Conservation (phyloP, 2,113 vertebrate genomes). For the Protobothrops flavoviridis region DNA sequence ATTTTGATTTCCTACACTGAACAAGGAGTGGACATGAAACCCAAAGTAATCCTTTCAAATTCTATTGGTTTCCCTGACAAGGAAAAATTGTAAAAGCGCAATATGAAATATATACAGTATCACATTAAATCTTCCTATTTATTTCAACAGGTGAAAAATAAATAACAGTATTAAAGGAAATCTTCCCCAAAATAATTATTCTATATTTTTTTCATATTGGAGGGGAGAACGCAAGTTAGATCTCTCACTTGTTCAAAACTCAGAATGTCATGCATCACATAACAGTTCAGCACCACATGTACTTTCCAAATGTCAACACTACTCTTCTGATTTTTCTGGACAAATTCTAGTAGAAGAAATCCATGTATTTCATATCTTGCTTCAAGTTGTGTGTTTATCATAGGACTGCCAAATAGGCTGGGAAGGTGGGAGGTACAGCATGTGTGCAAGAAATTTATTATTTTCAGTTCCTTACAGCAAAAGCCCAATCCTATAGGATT, state of each 20-base stretch:
- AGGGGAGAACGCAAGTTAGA: neutral
- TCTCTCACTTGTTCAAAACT: neutral
- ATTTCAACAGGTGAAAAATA: neutral
- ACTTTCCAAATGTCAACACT: constrained; percentile 47
- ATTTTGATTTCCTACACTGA: neutral
- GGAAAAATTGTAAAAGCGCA: neutral
- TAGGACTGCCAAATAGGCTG: constrained; percentile 46
- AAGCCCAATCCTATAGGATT: constrained; percentile 55
- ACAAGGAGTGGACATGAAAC: neutral
- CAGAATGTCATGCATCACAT: neutral
- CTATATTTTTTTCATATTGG: neutral
- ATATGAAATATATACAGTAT: neutral
- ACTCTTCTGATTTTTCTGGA: constrained; percentile 49
- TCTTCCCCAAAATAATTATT: neutral
- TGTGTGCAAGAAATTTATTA: constrained; percentile 51
- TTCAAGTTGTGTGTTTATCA: constrained; percentile 55
- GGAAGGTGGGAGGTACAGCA: neutral
- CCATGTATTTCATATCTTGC: constrained; percentile 47
- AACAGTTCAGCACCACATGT: neutral
- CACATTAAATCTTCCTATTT: neutral
- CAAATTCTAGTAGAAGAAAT: constrained; percentile 57
- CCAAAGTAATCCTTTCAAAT: neutral
- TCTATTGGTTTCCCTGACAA: neutral
- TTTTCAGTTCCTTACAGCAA: constrained; percentile 57
- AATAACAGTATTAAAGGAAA: neutral